Conservation (phyloP, 1,140 invertebrate species). For the Rhyacophila brunnea region DNA sequence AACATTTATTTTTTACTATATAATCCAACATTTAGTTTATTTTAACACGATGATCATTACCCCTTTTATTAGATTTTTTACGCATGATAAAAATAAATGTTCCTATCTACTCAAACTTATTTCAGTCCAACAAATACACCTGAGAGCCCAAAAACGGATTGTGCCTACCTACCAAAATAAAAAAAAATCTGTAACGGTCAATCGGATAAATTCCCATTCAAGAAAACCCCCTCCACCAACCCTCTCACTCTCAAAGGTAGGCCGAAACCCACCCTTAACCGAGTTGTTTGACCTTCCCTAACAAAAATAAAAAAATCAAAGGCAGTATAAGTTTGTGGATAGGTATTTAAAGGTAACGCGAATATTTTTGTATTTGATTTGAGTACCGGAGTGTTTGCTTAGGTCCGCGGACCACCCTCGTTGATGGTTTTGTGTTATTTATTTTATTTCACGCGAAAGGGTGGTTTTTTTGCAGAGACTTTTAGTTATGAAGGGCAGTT, state of each 20-base stretch:
- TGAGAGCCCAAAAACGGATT: no score
- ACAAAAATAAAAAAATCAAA: slow-evolving; percentile 13
- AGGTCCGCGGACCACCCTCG: slow-evolving; percentile 24
- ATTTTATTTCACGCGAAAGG: slow-evolving; percentile 23
- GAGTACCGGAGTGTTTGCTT: slow-evolving; percentile 26
- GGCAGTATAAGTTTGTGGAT: background rate
- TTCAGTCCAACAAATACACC: no score
- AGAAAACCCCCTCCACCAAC: no score
- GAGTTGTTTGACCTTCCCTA: slow-evolving; percentile 12
- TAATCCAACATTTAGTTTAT: no score
- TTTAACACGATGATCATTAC: no score
- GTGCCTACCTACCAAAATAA: no score
- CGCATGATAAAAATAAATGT: no score
- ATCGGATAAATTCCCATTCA: slow-evolving; percentile 2
- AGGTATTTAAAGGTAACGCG: slow-evolving; percentile 29
- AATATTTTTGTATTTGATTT: slow-evolving; percentile 23
- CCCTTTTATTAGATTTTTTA: no score
- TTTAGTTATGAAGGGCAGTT: no score
- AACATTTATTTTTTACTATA: no score
- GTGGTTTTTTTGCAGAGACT: slow-evolving; percentile 13
- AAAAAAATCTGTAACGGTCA: slow-evolving; percentile 13
- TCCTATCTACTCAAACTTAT: no score
- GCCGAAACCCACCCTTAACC: background rate
- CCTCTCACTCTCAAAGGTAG: background rate
- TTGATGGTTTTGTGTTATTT: slow-evolving; percentile 23